These are phyloP conservation scores for Sternotherus odoratus DNA, from an alignment of 2,797 vertebrate species.

Conservation along the genomic window DNA sequence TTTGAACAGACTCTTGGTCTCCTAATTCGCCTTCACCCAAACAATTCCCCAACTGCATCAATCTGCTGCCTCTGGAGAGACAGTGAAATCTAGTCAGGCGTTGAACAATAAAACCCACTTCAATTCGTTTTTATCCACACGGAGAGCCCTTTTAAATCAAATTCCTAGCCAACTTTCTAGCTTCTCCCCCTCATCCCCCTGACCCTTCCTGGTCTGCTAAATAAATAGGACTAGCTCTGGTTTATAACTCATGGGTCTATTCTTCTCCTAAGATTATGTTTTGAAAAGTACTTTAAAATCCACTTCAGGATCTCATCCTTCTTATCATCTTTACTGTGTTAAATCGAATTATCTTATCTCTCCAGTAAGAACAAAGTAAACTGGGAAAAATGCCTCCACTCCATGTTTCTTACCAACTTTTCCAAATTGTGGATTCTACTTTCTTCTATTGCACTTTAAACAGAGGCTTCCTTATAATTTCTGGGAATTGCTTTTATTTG, in stretches of 20 bases:
- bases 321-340: constrained; percentile 52
- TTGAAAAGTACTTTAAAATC: constrained; percentile 49
- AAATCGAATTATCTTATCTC: constrained; percentile 71
- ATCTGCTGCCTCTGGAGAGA: constrained; percentile 54
- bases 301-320: constrained; percentile 76
- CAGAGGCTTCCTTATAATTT: neutral
- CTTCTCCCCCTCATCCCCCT: neutral
- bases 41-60: constrained; percentile 54
- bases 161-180: neutral
- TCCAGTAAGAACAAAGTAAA: constrained; percentile 62
- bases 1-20: constrained; percentile 73
- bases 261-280: neutral
- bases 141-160: constrained; percentile 9
- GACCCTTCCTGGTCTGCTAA: neutral
- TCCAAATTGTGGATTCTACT: neutral
- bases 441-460: neutral
- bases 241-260: constrained; percentile 14
- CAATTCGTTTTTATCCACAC: constrained; percentile 25
- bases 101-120: constrained; percentile 61
- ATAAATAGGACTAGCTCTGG: neutral
- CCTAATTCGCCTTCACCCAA: constrained; percentile 62
- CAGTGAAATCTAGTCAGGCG: constrained; percentile 63
- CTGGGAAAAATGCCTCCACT: neutral
- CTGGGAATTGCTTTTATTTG: constrained; percentile 39
- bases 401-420: neutral